Conservation (phyloP, 2,113 vertebrate genomes). For the Solenodon paradoxus region DNA sequence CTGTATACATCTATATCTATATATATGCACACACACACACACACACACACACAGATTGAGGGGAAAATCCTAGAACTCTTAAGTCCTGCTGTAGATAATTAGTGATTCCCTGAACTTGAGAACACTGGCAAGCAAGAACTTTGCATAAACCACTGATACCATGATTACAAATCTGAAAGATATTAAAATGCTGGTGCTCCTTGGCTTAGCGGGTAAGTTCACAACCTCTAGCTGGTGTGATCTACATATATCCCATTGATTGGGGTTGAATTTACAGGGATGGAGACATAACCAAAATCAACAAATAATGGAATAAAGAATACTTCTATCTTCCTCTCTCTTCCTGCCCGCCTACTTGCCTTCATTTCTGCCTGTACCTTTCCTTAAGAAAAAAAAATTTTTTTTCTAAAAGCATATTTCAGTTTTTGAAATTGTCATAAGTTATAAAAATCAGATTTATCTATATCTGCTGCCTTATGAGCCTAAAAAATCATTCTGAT, state of each 20-base stretch:
- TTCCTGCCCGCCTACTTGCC: no score
- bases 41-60: background rate
- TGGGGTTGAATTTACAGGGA: no score
- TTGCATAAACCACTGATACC: background rate
- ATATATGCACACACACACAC: no score
- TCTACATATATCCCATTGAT: no score
- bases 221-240: no score
- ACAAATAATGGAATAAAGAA: no score
- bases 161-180: background rate
- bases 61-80: background rate
- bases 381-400: no score
- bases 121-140: background rate
- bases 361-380: no score
- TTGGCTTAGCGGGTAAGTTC: no score
- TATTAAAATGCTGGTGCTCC: background rate
- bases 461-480: background rate
- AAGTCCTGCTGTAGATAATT: background rate
- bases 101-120: background rate
- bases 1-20: no score
- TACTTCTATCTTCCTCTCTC: no score
- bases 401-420: background rate
- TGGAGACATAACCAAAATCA: no score
- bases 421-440: conserved; percentile 39
- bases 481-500: conserved; percentile 7
- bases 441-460: conserved; percentile 30